A percentile compares a stretch with the other conserved stretches of the same genome.
phyloP scores from a whole-genome alignment of 2,113 vertebrate genomes.

The Loxodonta africana region DNA sequence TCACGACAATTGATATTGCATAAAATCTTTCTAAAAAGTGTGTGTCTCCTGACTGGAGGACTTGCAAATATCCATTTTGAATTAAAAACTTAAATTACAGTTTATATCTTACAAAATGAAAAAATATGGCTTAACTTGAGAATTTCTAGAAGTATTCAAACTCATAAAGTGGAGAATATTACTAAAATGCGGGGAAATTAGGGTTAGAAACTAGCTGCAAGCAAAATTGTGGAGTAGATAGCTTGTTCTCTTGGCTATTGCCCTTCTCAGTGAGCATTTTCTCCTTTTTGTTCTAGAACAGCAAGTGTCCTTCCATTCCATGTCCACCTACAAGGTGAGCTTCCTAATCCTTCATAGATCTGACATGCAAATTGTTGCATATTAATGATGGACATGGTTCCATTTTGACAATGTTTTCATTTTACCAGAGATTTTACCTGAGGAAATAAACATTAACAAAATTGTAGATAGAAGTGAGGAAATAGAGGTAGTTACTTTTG shows the following conservation, averaged over 20 bases:
- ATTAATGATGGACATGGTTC: not conserved
- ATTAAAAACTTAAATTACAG: slow-evolving; percentile 51
- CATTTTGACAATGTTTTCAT: not conserved
- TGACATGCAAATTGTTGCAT: not conserved
- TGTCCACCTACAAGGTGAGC: not conserved
- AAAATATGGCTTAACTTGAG: slow-evolving; percentile 1
- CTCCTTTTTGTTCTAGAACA: not conserved
- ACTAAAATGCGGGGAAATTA: not conserved
- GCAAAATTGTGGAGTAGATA: not conserved
- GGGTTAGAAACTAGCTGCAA: not conserved
- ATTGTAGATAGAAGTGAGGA: not conserved
- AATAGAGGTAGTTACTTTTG: not conserved
- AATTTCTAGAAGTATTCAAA: slow-evolving; percentile 18
- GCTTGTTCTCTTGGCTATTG: not conserved
- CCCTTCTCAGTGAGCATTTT: not conserved
- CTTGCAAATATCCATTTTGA: slow-evolving; percentile 51
- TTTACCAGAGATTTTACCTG: not conserved
- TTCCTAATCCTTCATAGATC: not conserved
- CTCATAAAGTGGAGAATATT: not conserved
- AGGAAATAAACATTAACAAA: not conserved
- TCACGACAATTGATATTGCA: not conserved
- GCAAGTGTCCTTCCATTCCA: not conserved
- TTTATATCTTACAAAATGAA: slow-evolving; percentile 20
- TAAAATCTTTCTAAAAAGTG: not conserved
- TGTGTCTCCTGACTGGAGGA: not conserved